Percentiles rank a stretch among this genome's conserved stretches.
Evolutionary conservation across 2,113 vertebrate genomes (phyloP).

Genomic region (Syngnathus typhle): DNA sequence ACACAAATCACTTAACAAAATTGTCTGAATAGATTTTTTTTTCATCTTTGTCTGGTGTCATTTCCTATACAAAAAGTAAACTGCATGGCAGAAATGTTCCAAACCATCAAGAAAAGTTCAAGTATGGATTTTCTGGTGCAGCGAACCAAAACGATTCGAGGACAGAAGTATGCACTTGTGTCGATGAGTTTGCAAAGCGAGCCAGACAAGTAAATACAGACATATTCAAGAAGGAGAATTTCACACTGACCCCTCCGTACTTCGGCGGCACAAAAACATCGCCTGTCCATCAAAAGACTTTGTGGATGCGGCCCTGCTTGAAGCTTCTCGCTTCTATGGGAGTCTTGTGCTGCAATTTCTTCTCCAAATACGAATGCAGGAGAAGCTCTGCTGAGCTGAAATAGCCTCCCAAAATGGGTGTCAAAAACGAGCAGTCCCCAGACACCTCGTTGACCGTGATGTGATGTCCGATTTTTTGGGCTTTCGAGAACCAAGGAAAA

Average conservation of each 20-base stretch:
- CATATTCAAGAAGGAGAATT: not conserved
- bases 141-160: not conserved
- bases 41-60: too few relatives aligned
- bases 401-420: not conserved
- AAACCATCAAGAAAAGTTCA: not conserved
- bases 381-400: not conserved
- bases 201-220: not conserved
- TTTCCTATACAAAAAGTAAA: not conserved
- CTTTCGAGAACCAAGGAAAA: not conserved
- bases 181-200: not conserved
- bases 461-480: not conserved
- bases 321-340: not conserved
- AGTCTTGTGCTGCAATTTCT: not conserved
- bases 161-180: not conserved
- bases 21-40: too few relatives aligned
- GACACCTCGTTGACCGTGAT: not conserved
- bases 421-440: not conserved
- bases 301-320: not conserved
- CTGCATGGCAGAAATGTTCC: not conserved
- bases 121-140: not conserved
- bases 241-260: not conserved
- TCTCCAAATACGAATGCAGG: not conserved
- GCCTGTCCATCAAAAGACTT: not conserved
- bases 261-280: not conserved
- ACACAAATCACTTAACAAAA: too few relatives aligned